Base-by-base conservation (phyloP, 2,113 vertebrate genomes). In the Dicrurus megarhynchus region DNA sequence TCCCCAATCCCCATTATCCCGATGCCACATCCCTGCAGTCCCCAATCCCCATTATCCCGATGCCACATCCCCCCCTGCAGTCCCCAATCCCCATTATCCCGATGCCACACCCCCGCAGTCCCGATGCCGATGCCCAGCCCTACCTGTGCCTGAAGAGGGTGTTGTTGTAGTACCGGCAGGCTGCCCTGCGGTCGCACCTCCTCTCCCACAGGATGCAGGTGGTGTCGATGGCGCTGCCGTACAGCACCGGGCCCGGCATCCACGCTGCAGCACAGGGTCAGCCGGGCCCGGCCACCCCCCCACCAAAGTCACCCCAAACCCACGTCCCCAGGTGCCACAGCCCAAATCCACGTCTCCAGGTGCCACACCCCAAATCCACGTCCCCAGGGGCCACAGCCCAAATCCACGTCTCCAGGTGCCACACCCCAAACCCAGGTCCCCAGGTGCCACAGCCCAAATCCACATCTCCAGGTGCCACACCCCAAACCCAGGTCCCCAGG, bases 211-310 rank as follows among this genome's bases (percentile, higher is more conserved):
- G 70, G 89, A 99, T 93, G 87, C 99, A 99, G 26, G 98, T 97
- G 3, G 98, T 98, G 95, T 99, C 99, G 3, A 99, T 99, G 95
- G 98, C 96, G 1, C 96, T 98, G 84, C 99, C 99, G 0, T 99
- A 99, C 71, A 99, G 85, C 53, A 99, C 98, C 0, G 99, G 99
- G 1, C 98, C 98, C 0, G 99, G 99, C 97, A 99, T 98, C 98
- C 99, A 99, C 0, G 99, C 99, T 99, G 91, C n/a, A 89, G 41
- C 22, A 85, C 55, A n/a, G 8, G 3, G 18, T 28, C 82, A 56
- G 68, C 6, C 2, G 1, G 1, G 79, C 44, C 63, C 11, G 3
- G 32, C 16, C 27, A 7, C 3, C 10, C 2, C 49, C 50, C 4
- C 47, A 2, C 10, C 69, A 14, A n/a, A 14, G 4, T 4, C n/a